phyloP scores from a whole-genome alignment of 2,797 vertebrate species.

The Masticophis lateralis region DNA sequence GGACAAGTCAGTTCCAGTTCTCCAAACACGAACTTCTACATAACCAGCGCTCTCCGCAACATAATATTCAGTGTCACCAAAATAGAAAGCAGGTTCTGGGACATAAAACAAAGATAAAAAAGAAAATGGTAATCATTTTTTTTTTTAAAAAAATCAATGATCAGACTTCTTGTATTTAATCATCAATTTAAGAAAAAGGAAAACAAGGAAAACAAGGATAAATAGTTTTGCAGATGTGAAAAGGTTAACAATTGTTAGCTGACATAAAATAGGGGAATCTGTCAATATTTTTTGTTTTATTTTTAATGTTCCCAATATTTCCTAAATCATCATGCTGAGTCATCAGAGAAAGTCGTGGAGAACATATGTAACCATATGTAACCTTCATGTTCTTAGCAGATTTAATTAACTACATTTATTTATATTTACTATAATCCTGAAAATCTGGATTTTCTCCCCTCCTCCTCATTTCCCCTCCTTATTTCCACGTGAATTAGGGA shows the following conservation, averaged over 20 bases:
- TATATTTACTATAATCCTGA: neutral
- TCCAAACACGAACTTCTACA: constrained; percentile 81
- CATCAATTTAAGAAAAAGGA: neutral
- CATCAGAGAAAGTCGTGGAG: neutral
- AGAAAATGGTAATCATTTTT: neutral
- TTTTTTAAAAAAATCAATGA: neutral
- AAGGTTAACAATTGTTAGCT: neutral
- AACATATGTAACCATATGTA: neutral
- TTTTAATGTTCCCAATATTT: neutral
- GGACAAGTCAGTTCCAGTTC: constrained; percentile 84
- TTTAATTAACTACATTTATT: neutral
- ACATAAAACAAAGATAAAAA: neutral
- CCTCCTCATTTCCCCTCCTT: neutral
- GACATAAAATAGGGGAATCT: neutral
- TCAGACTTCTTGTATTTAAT: neutral
- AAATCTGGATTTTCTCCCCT: neutral
- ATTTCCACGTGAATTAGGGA: neutral
- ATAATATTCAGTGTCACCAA: constrained; percentile 76
- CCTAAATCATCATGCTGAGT: neutral
- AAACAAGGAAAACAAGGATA: neutral
- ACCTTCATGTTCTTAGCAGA: neutral
- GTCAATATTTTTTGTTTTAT: neutral
- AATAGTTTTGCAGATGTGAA: neutral
- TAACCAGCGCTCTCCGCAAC: constrained; percentile 81
- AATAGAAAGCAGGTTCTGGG: constrained; percentile 81